Evolutionary conservation across 92 coral and sea anemone genomes (phyloP).

Genomic region (Montipora capitata): DNA sequence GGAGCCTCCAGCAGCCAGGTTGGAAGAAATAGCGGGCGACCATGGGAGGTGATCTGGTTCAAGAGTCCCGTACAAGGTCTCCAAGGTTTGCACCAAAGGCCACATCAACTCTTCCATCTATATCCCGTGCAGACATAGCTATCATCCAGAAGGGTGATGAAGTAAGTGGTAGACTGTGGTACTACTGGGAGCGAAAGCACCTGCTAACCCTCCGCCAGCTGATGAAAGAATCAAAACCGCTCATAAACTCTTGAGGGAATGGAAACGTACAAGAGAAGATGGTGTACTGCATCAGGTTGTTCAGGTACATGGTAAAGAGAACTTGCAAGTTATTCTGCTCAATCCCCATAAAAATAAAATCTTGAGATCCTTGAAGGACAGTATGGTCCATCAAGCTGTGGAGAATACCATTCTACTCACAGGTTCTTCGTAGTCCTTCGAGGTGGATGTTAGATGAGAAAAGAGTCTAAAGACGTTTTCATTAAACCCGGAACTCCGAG

Average conservation of each 20-base stretch:
- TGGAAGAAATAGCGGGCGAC: no score
- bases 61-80: no score
- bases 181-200: slow-evolving; percentile 56
- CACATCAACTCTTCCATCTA: slow-evolving; percentile 22
- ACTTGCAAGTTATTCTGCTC: neutral
- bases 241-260: slow-evolving; percentile 63
- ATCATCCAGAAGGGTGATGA: slow-evolving; percentile 50
- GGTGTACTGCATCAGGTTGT: slow-evolving; percentile 64
- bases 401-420: slow-evolving; percentile 56
- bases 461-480: no score
- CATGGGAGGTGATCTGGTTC: neutral
- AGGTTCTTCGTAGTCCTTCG: neutral
- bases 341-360: neutral
- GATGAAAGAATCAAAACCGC: slow-evolving; percentile 65
- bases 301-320: neutral
- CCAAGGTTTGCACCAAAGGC: neutral
- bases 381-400: slow-evolving; percentile 72
- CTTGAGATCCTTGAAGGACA: slow-evolving; percentile 1
- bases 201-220: slow-evolving; percentile 72
- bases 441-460: no score
- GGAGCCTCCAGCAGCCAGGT: no score
- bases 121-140: slow-evolving; percentile 37
- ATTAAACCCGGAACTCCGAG: no score
- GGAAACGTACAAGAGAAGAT: slow-evolving; percentile 61
- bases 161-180: slow-evolving; percentile 58